These are phyloP conservation scores for Triplophysa tibetana DNA, from an alignment of 2,113 vertebrate genomes.

Conservation along the genomic window DNA sequence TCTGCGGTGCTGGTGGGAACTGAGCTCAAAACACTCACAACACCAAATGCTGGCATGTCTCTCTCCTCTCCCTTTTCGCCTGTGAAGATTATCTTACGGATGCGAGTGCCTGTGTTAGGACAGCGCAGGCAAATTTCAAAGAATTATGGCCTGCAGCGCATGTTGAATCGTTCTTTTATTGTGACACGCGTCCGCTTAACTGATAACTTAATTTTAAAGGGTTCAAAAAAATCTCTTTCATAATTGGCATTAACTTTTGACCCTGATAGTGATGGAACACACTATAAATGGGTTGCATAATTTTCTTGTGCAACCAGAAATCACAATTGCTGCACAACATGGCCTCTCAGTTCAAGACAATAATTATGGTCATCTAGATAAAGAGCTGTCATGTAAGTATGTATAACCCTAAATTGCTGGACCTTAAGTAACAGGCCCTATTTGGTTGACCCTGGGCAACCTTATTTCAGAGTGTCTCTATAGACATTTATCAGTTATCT, in stretches of 20 bases:
- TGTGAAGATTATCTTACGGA: slow-evolving; percentile 9
- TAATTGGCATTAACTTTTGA: slow-evolving; percentile 24
- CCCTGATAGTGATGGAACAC: slow-evolving; percentile 62
- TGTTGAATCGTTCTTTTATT: not conserved
- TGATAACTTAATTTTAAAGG: not conserved
- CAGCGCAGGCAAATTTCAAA: not conserved
- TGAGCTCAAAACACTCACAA: slow-evolving; percentile 19
- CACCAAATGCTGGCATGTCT: slow-evolving; percentile 17
- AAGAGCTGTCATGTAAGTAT: not conserved
- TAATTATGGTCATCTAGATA: slow-evolving; percentile 38
- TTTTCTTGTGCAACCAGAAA: slow-evolving; percentile 66
- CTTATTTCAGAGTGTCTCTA: not conserved
- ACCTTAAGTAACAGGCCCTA: not conserved
- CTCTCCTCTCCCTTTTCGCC: not conserved
- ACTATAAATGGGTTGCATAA: slow-evolving; percentile 65
- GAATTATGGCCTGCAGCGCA: not conserved
- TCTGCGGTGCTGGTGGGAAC: slow-evolving; percentile 50
- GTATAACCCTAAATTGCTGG: not conserved
- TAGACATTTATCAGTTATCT: not conserved
- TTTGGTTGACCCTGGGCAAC: not conserved
- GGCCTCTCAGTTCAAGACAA: slow-evolving; percentile 56
- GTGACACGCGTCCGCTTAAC: not conserved
- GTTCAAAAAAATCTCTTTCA: slow-evolving; percentile 19
- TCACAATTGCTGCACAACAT: slow-evolving; percentile 63
- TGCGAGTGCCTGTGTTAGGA: not conserved